Evolutionary conservation across 30 jellyfish, hydroid and myxozoan genomes (phyloP).

Genomic region (Chironex yamaguchii): DNA sequence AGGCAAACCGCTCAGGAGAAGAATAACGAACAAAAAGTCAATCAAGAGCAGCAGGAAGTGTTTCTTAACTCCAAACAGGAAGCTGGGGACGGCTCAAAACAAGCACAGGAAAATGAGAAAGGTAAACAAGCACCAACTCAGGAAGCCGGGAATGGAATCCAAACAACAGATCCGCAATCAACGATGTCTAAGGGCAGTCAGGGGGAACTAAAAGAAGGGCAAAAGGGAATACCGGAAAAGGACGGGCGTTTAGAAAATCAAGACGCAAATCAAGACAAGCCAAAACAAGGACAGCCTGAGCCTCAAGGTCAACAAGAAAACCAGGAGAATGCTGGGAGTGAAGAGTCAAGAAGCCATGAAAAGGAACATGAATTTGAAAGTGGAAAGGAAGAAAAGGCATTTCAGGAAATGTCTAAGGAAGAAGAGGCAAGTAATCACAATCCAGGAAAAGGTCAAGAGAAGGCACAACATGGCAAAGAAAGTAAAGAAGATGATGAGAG

Average conservation of each 20-base stretch:
- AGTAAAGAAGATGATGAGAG: not conserved
- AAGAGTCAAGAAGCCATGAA: not conserved
- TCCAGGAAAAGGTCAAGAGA: not conserved
- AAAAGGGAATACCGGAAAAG: not conserved
- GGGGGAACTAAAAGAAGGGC: not conserved
- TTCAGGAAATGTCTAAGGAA: not conserved
- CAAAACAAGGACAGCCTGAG: not conserved
- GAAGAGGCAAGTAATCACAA: not conserved
- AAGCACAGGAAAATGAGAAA: conserved; percentile 23
- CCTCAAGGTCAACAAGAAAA: not conserved
- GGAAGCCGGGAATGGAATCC: too few relatives aligned
- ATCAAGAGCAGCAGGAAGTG: conserved; percentile 16
- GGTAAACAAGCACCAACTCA: conserved; percentile 57
- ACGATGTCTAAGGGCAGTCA: too few relatives aligned
- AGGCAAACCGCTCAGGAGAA: not conserved
- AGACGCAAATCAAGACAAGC: not conserved
- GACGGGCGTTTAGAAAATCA: not conserved
- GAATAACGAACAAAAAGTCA: conserved; percentile 1
- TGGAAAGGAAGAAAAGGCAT: not conserved
- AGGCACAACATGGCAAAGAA: not conserved
- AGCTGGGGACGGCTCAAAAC: not conserved
- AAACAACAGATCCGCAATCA: too few relatives aligned
- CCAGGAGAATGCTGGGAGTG: not conserved
- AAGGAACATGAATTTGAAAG: conserved; percentile 3
- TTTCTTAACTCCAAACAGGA: too few relatives aligned